Percentiles rank a stretch among this genome's conserved stretches.
phyloP scores from a whole-genome alignment of 2,113 vertebrate genomes.

The Bostrychus sinensis region DNA sequence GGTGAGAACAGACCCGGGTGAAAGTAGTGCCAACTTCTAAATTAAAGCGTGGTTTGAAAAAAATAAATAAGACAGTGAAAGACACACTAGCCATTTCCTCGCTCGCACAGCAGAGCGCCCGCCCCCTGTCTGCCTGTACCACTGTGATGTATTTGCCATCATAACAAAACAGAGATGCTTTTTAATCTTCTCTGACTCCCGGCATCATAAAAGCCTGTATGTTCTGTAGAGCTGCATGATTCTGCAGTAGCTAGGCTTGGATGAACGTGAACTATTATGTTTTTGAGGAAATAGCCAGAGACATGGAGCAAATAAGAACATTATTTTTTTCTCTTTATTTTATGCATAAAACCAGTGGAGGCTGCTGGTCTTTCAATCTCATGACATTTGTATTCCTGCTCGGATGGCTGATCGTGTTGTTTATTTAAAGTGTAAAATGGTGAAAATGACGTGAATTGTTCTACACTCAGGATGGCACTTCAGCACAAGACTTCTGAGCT shows the following conservation, averaged over 20 bases:
- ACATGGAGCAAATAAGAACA: neutral
- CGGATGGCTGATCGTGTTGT: too few species aligned
- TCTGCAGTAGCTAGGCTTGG: slow-evolving; percentile 57
- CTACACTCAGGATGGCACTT: too few species aligned
- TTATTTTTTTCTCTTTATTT: neutral
- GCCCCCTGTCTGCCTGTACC: slow-evolving; percentile 18
- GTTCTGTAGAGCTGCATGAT: slow-evolving; percentile 40
- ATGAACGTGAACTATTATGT: slow-evolving; percentile 31
- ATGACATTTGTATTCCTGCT: too few species aligned
- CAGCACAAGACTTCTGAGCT: too few species aligned
- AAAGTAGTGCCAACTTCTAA: slow-evolving; percentile 67
- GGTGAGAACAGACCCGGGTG: slow-evolving; percentile 56
- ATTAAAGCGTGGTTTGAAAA: slow-evolving; percentile 50
- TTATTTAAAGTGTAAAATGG: too few species aligned
- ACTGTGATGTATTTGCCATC: slow-evolving; percentile 70
- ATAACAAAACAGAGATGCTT: slow-evolving; percentile 57
- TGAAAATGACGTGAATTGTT: too few species aligned
- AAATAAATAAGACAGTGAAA: slow-evolving; percentile 31
- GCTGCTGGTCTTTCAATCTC: too few species aligned
- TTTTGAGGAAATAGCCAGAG: slow-evolving; percentile 10
- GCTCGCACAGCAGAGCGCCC: slow-evolving; percentile 32
- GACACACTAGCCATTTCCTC: slow-evolving; percentile 46
- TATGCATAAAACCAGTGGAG: too few species aligned
- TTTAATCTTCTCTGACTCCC: slow-evolving; percentile 68
- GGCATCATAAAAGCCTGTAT: slow-evolving; percentile 51